These are phyloP conservation scores for Dipodomys spectabilis DNA, from an alignment of 2,113 vertebrate species.

Conservation along the genomic window DNA sequence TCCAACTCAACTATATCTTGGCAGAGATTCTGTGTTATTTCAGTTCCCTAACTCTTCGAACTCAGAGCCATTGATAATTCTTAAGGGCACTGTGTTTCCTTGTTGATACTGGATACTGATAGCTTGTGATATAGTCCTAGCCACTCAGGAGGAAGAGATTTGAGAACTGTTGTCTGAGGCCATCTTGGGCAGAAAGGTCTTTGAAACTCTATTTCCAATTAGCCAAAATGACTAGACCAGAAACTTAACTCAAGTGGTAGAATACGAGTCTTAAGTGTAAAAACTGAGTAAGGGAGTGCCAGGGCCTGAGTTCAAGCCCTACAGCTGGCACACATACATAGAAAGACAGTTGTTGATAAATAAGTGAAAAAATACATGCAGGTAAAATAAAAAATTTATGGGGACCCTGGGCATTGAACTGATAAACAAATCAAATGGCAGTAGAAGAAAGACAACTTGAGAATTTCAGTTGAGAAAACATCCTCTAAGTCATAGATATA, in stretches of 20 bases:
- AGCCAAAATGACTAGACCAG: no score
- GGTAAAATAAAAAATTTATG: not conserved
- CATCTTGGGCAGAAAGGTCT: no score
- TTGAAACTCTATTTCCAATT: no score
- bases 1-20: not conserved
- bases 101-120: not conserved
- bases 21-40: not conserved
- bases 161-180: no score
- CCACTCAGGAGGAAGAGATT: no score
- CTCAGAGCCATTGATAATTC: not conserved
- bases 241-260: no score
- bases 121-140: no score
- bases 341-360: not conserved
- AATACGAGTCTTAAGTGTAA: no score
- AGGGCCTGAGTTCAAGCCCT: no score
- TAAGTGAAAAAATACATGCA: not conserved
- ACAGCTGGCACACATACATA: no score
- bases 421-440: not conserved
- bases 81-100: not conserved
- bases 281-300: no score
- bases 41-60: not conserved
- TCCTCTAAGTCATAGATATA: constrained; percentile 14
- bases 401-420: not conserved
- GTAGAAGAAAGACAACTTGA: not conserved
- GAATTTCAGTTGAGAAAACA: not conserved